Base-by-base conservation (phyloP, 1,140 invertebrate genomes). In the Sipha flava region DNA sequence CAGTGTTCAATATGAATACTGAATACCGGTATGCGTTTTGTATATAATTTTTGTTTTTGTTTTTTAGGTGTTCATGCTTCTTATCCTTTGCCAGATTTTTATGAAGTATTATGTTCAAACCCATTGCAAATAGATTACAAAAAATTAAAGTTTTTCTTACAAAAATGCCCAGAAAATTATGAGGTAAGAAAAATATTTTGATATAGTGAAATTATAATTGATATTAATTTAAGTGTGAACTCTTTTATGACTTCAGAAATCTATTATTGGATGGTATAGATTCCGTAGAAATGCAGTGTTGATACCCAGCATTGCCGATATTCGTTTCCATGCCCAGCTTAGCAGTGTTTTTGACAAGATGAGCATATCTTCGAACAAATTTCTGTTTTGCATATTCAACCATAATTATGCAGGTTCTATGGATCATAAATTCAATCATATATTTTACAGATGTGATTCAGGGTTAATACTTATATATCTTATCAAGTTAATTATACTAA, bases 1-100 rank as follows among this genome's bases (percentile, higher is more conserved):
- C 12, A 37, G n/a, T 54, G 1, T 16, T 54, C 14, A 37, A 21
- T 52, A 54, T 1, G 16, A 23, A 52, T 37, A 29, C n/a, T 70
- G 23, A 23, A 16, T 72, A 21, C 16, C 31, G 23, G 12, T 40
- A 5, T 40, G 21, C 1, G 47, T 12, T n/a, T 29, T 29, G n/a
- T 43, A 47, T 12, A 10, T 43, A 77, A n/a, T n/a, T 40, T 77
- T 75, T 7, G 23, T 43, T 26, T 57, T 73, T 57, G 1, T 37
- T 77, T n/a, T n/a, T 29, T 7, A 77, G 73, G 73, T 77, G 21
- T 77, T n/a, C 73, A 77, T 29, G 52, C 73, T 37, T 77, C 73
- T 18, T 77, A 59, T 77, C 73, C 73, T 16, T 0, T 77, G 29
- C 49, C 52, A 59, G 73, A 77, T 59, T 77, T 77, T 43, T 1